Evolutionary conservation across 2,797 vertebrate species (phyloP).

Genomic region (Dallia pectoralis): DNA sequence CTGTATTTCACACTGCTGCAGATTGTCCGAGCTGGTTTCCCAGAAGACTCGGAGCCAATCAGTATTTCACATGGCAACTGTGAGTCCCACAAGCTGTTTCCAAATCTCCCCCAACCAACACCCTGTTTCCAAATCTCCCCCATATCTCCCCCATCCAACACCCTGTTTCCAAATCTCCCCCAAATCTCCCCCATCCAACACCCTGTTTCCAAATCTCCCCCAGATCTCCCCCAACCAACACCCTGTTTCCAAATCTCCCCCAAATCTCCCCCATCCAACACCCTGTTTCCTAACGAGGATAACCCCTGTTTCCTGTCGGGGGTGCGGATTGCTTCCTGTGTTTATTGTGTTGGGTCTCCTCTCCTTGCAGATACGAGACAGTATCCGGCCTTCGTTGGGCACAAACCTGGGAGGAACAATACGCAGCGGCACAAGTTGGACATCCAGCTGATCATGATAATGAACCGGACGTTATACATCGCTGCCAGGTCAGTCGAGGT

Average conservation of each 20-base stretch:
- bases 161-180: neutral
- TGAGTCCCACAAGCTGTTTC: conserved; percentile 71
- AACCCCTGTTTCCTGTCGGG: neutral
- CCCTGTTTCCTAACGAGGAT: neutral
- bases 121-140: neutral
- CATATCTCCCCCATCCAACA: conserved; percentile 53
- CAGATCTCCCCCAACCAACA: conserved; percentile 32
- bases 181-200: too few species aligned
- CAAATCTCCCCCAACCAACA: neutral
- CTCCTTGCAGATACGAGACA: conserved; percentile 91
- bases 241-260: neutral
- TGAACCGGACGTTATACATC: conserved; percentile 93
- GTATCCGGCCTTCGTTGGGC: conserved; percentile 97
- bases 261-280: too few species aligned
- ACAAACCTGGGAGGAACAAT: conserved; percentile 96
- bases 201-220: neutral
- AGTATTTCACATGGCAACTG: conserved; percentile 99
- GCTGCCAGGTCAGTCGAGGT: conserved; percentile 87
- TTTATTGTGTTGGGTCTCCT: conserved; percentile 7
- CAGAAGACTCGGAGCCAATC: conserved; percentile 98
- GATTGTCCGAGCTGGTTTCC: conserved; percentile 93
- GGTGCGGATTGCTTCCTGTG: neutral
- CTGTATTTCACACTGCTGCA: conserved; percentile 96
- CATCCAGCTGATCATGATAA: conserved; percentile 94
- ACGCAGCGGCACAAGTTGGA: conserved; percentile 96